Percentiles rank a stretch among this genome's conserved stretches.
Evolutionary conservation across 2,888 invertebrate genomes (phyloP).

Genomic region (Brachyopa scutellaris): DNA sequence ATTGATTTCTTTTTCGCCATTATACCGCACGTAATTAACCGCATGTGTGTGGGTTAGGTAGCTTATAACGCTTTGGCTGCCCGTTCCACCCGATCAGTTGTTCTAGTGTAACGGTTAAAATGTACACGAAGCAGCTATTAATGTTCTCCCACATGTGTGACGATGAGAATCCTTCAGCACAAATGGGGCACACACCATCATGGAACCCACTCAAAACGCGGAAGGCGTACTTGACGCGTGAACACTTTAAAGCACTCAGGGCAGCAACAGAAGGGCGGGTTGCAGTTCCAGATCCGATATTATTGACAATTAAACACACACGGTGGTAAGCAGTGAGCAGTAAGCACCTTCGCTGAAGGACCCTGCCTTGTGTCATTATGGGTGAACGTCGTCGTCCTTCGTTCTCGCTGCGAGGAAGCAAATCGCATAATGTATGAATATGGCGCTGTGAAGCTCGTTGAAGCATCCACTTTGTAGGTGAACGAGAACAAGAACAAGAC

Average conservation of each 20-base stretch:
- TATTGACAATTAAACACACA: conserved; percentile 73
- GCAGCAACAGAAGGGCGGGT: conserved; percentile 8
- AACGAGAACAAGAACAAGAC: conserved; percentile 35
- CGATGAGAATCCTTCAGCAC: conserved; percentile 5
- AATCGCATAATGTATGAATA: conserved; percentile 51
- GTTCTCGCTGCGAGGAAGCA: background rate
- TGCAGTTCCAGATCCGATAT: conserved; percentile 66
- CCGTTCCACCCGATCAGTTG: conserved; percentile 18
- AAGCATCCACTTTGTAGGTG: conserved; percentile 60
- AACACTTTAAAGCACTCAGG: conserved; percentile 70
- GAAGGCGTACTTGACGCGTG: conserved; percentile 68
- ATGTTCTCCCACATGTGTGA: conserved; percentile 64
- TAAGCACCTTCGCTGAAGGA: conserved; percentile 65
- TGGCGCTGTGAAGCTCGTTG: conserved; percentile 58
- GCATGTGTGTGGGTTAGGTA: conserved; percentile 67
- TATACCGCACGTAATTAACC: conserved; percentile 71
- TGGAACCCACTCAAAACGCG: conserved; percentile 67
- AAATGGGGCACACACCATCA: conserved; percentile 33
- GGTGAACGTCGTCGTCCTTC: conserved; percentile 17
- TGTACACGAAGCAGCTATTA: conserved; percentile 70
- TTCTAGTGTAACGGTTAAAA: conserved; percentile 24
- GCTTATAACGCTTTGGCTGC: conserved; percentile 51
- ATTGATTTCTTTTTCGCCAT: conserved; percentile 66
- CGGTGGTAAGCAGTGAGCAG: too few species aligned
- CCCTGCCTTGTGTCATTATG: conserved; percentile 40